phyloP scores from a whole-genome alignment of 2,797 vertebrate genomes.

The Psittacula derbiana region DNA sequence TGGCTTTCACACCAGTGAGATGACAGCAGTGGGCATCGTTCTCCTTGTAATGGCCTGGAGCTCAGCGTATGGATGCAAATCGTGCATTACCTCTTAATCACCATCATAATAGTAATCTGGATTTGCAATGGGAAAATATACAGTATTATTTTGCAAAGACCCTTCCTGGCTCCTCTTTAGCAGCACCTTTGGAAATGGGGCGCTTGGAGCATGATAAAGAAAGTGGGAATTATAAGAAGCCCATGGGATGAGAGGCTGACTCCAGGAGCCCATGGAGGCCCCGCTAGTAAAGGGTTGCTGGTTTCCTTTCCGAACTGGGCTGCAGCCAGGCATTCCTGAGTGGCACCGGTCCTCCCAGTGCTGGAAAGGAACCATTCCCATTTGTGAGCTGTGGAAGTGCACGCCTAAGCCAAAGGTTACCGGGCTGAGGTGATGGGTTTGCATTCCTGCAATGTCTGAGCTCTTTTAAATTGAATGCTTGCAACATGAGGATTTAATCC shows the following conservation, averaged over 20 bases:
- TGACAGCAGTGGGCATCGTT: background rate
- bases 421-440: constrained; percentile 61
- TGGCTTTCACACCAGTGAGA: background rate
- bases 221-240: background rate
- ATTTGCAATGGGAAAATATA: accelerated
- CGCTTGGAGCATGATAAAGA: background rate
- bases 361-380: constrained; percentile 34
- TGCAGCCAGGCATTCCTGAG: constrained; percentile 42
- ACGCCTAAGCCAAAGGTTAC: constrained; percentile 63
- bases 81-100: background rate
- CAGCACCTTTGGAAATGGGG: background rate
- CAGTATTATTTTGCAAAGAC: background rate
- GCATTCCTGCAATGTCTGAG: constrained; percentile 64
- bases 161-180: background rate
- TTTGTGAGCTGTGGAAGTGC: constrained; percentile 64
- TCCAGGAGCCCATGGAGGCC: background rate
- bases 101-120: background rate
- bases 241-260: background rate
- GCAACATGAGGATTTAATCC: constrained; percentile 72
- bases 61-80: background rate
- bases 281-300: constrained; percentile 4
- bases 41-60: background rate
- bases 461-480: constrained; percentile 71
- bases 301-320: constrained; percentile 42
- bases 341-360: constrained; percentile 33